Evolutionary conservation across 2,888 invertebrate species (phyloP).

Genomic region (Argyresthia goedartella): DNA sequence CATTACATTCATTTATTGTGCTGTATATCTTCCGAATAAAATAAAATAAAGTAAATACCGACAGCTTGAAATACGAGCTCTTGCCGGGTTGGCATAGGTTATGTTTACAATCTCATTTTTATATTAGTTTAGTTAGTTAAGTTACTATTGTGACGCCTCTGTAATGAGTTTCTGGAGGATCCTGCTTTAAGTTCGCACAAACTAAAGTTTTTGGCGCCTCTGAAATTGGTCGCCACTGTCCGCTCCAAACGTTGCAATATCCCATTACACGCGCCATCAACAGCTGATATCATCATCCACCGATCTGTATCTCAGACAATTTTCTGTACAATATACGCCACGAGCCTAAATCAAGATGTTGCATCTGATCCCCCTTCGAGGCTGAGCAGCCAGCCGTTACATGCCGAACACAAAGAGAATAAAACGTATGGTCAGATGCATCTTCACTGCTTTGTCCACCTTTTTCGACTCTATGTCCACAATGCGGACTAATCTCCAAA

Average conservation of each 20-base stretch:
- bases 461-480: constrained; percentile 55
- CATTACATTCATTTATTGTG: no score
- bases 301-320: constrained; percentile 10
- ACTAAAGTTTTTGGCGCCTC: no score
- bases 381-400: neutral
- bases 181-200: no score
- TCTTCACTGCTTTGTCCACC: constrained; percentile 38
- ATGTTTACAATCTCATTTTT: no score
- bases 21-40: no score
- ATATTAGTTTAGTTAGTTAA: no score
- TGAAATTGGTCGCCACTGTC: no score
- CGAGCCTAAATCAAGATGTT: constrained; percentile 31
- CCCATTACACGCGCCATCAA: constrained; percentile 46
- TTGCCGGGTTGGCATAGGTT: no score
- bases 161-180: no score
- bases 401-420: neutral
- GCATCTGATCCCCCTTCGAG: constrained; percentile 31
- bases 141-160: no score
- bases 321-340: constrained; percentile 12
- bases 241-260: constrained; percentile 11
- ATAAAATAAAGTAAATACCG: no score
- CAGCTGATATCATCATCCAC: constrained; percentile 26
- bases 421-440: constrained; percentile 36
- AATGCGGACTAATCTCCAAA: constrained; percentile 63
- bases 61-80: no score